Evolutionary conservation across 2,113 vertebrate species (phyloP).

Genomic region (Hydrochoerus hydrochaeris): DNA sequence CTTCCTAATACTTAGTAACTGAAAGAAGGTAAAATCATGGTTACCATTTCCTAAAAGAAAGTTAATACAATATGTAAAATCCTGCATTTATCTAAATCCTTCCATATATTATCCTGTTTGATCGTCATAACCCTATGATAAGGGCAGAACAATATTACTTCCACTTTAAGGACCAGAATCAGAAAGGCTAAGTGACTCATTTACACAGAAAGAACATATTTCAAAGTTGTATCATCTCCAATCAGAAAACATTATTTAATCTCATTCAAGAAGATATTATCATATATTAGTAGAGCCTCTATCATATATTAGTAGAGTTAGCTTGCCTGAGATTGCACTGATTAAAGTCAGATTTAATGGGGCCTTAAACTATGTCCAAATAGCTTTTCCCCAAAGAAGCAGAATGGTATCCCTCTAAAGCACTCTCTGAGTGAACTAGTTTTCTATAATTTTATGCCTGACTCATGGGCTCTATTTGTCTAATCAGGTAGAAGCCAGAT

Average conservation of each 20-base stretch:
- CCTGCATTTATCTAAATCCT: not conserved
- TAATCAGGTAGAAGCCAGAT: constrained; percentile 62
- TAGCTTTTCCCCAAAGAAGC: constrained; percentile 33
- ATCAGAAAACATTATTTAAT: constrained; percentile 54
- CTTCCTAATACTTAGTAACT: not conserved
- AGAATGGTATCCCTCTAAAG: constrained; percentile 46
- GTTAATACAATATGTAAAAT: not conserved
- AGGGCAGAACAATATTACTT: not conserved
- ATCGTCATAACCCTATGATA: not conserved
- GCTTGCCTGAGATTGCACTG: not conserved
- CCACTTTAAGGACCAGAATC: constrained; percentile 45
- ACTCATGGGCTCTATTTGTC: constrained; percentile 41
- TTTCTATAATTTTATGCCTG: constrained; percentile 55
- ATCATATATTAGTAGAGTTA: not conserved
- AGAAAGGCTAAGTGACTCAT: constrained; percentile 38
- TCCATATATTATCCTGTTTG: constrained; percentile 23
- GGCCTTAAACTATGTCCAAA: constrained; percentile 59
- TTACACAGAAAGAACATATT: constrained; percentile 45
- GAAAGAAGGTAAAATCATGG: not conserved
- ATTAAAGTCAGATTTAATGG: constrained; percentile 61
- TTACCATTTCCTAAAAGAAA: not conserved
- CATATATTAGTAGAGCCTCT: constrained; percentile 6
- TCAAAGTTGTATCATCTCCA: constrained; percentile 20
- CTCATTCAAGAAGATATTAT: not conserved
- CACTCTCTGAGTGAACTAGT: constrained; percentile 21